These are phyloP conservation scores for Stylophora pistillata DNA, from an alignment of 64 coral and sea anemone species.

Conservation along the genomic window DNA sequence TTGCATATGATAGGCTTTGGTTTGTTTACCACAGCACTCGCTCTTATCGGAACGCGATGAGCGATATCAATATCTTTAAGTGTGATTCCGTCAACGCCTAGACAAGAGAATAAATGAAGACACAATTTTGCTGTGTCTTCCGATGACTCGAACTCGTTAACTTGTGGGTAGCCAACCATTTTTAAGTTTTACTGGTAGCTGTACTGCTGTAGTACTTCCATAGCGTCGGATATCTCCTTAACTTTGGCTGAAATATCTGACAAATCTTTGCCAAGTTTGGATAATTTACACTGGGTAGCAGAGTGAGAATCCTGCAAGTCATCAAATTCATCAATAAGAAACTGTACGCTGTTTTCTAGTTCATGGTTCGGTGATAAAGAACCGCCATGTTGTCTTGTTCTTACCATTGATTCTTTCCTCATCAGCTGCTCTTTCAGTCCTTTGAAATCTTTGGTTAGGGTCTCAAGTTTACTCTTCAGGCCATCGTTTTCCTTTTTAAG, in stretches of 20 bases:
- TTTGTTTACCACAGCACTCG: too few relatives aligned
- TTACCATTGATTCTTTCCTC: neutral
- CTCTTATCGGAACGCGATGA: neutral
- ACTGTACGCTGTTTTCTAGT: neutral
- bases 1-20: too few relatives aligned
- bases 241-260: neutral
- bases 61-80: conserved; percentile 8
- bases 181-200: neutral
- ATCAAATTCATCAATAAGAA: neutral
- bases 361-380: neutral
- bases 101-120: conserved; percentile 29
- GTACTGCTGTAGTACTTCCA: neutral
- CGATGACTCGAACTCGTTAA: too few relatives aligned
- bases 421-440: too few relatives aligned
- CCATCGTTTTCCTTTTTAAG: too few relatives aligned
- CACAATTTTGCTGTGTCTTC: neutral
- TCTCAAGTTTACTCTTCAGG: too few relatives aligned
- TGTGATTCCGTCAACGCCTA: neutral
- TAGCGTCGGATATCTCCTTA: neutral
- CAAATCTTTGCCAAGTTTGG: too few relatives aligned
- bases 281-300: neutral
- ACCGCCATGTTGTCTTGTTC: neutral
- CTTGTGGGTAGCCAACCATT: too few relatives aligned
- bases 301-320: neutral
- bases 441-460: too few relatives aligned